Percentiles rank a stretch among this genome's conserved stretches.
phyloP scores from a whole-genome alignment of 2,888 invertebrate genomes.

The Polia nebulosa region DNA sequence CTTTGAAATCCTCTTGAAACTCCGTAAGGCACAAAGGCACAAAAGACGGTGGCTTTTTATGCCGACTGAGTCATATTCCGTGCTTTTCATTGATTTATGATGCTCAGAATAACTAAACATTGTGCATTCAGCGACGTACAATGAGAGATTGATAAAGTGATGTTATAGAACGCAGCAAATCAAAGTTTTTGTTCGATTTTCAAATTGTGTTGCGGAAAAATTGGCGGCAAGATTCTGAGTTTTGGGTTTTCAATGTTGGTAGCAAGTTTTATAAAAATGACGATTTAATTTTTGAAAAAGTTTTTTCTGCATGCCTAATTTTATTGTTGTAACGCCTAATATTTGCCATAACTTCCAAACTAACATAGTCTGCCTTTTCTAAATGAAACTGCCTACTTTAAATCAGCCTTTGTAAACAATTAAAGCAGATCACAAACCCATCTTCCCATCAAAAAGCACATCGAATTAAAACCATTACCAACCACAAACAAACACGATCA shows the following conservation, averaged over 20 bases:
- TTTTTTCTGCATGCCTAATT: too few relatives aligned
- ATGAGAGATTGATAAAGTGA: conserved; percentile 59
- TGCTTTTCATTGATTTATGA: conserved; percentile 67
- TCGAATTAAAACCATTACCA: conserved; percentile 53
- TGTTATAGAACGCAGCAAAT: conserved; percentile 49
- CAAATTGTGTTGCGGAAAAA: conserved; percentile 24
- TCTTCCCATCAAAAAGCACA: conserved; percentile 53
- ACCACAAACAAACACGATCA: conserved; percentile 53
- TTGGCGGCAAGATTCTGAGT: conserved; percentile 18
- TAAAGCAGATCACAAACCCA: background rate
- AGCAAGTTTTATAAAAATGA: background rate
- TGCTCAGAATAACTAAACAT: conserved; percentile 56
- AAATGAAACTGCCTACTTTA: too few relatives aligned
- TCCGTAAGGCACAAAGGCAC: conserved; percentile 64
- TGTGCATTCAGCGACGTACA: conserved; percentile 59
- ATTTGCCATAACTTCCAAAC: too few relatives aligned
- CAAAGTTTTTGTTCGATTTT: conserved; percentile 49
- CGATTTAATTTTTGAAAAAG: too few relatives aligned
- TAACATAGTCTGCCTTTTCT: too few relatives aligned
- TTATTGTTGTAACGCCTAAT: too few relatives aligned
- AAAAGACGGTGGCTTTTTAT: conserved; percentile 78
- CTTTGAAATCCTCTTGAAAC: conserved; percentile 74
- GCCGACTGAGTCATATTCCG: conserved; percentile 70
- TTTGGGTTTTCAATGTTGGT: conserved; percentile 26
- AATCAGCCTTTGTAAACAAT: too few relatives aligned